Percentiles rank a stretch among this genome's conserved stretches.
Evolutionary conservation across 2,888 invertebrate species (phyloP).

Genomic region (Patella pellucida): DNA sequence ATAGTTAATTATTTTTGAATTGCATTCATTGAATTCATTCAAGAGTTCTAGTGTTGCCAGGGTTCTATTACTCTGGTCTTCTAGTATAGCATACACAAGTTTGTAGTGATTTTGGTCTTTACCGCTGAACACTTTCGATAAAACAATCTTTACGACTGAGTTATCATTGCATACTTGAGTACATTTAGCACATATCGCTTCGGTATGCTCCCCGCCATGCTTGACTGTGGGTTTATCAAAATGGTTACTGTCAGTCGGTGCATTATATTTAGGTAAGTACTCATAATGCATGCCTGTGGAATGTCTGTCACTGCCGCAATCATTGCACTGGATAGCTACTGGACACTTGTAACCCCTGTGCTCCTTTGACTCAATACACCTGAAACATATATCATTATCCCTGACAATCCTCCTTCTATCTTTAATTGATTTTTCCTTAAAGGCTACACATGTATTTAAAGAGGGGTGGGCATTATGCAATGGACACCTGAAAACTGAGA

Average conservation of each 20-base stretch:
- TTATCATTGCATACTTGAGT: slow-evolving; percentile 11
- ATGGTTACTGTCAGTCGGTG: too few relatives aligned
- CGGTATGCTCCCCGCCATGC: too few relatives aligned
- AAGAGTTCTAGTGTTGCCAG: slow-evolving; percentile 26
- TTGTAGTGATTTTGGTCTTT: slow-evolving; percentile 12
- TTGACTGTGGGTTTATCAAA: too few relatives aligned
- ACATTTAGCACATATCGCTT: background rate
- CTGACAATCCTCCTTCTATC: too few relatives aligned
- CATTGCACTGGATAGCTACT: slow-evolving; percentile 23
- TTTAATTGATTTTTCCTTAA: too few relatives aligned
- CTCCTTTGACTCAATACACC: slow-evolving; percentile 24
- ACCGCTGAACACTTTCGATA: slow-evolving; percentile 16
- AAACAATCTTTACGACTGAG: slow-evolving; percentile 21
- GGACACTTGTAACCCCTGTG: slow-evolving; percentile 26
- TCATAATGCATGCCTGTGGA: slow-evolving; percentile 26
- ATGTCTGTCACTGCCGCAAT: slow-evolving; percentile 30
- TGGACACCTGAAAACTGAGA: too few relatives aligned
- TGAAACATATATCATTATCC: background rate
- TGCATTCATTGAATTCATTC: slow-evolving; percentile 15
- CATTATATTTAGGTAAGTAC: background rate
- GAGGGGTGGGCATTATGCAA: too few relatives aligned
- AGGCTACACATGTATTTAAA: too few relatives aligned
- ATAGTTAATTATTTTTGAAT: slow-evolving; percentile 12
- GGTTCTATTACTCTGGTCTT: slow-evolving; percentile 32
- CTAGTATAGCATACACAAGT: slow-evolving; percentile 25